phyloP scores from a whole-genome alignment of 2,797 vertebrate genomes.

The Sebastes cheni region DNA sequence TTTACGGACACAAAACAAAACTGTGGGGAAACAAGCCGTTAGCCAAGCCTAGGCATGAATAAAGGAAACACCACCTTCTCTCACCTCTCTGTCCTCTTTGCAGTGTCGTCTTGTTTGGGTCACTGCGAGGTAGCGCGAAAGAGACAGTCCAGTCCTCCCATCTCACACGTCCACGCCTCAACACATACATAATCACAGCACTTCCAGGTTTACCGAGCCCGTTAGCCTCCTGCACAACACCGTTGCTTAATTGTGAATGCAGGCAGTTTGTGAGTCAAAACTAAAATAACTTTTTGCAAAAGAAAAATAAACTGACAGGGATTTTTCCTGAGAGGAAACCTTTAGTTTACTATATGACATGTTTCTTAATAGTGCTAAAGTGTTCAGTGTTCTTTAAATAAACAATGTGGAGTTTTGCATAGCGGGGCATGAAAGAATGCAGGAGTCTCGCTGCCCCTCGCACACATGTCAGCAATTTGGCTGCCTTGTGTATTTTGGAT shows the following conservation, averaged over 20 bases:
- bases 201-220: slow-evolving; percentile 79
- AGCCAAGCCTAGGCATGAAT: neutral
- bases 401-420: slow-evolving; percentile 92
- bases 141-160: slow-evolving; percentile 59
- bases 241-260: slow-evolving; percentile 76
- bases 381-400: slow-evolving; percentile 96
- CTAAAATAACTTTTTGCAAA: slow-evolving; percentile 85
- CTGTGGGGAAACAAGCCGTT: no score
- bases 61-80: neutral
- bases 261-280: slow-evolving; percentile 84
- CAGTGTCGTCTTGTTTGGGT: slow-evolving; percentile 13
- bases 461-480: slow-evolving; percentile 99
- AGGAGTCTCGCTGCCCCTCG: slow-evolving; percentile 87
- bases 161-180: slow-evolving; percentile 49
- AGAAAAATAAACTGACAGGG: slow-evolving; percentile 87
- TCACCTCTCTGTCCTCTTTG: neutral
- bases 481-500: slow-evolving; percentile 97
- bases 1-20: no score
- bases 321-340: slow-evolving; percentile 90
- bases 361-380: slow-evolving; percentile 95
- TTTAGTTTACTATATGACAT: slow-evolving; percentile 95
- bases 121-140: slow-evolving; percentile 27
- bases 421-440: slow-evolving; percentile 94
- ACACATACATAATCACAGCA: slow-evolving; percentile 77
- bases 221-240: slow-evolving; percentile 69